Conservation (phyloP, 1,140 invertebrate genomes). For the Apis cerana region DNA sequence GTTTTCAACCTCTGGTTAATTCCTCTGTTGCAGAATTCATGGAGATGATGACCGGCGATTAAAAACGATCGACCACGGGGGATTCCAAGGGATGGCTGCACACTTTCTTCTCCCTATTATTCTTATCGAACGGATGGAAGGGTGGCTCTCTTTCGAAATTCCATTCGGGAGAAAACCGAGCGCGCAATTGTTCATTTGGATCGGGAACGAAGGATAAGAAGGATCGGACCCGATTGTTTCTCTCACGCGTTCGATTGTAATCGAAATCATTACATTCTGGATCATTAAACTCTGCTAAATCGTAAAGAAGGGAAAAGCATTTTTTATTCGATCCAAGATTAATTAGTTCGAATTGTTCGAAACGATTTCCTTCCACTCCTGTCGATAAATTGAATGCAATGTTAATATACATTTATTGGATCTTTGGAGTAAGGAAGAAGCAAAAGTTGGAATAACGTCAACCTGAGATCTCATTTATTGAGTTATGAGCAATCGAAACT, state of each 20-base stretch:
- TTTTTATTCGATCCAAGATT: too few relatives aligned
- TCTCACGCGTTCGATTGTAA: constrained; percentile 7
- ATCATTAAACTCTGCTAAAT: too few relatives aligned
- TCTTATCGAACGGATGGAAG: background rate
- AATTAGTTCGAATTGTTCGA: too few relatives aligned
- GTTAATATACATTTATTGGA: too few relatives aligned
- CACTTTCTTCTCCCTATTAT: background rate
- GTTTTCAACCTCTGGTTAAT: background rate
- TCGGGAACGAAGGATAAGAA: too few relatives aligned
- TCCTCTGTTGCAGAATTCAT: constrained; percentile 84
- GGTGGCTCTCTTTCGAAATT: background rate
- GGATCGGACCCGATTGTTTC: constrained; percentile 9
- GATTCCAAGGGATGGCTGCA: constrained; percentile 6
- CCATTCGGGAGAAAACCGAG: background rate
- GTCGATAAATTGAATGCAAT: too few relatives aligned
- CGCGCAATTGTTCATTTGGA: background rate
- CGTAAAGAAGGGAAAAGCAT: too few relatives aligned
- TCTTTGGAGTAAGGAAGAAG: too few relatives aligned
- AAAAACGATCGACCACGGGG: constrained; percentile 50
- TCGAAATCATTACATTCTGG: constrained; percentile 2
- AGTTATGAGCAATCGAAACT: too few relatives aligned
- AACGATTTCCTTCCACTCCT: too few relatives aligned
- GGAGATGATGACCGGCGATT: constrained; percentile 89
- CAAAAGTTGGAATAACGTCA: too few relatives aligned
- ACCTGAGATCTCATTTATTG: too few relatives aligned